These are phyloP conservation scores for Drosophila jambulina DNA, from an alignment of 1,140 invertebrate species.

Conservation along the genomic window DNA sequence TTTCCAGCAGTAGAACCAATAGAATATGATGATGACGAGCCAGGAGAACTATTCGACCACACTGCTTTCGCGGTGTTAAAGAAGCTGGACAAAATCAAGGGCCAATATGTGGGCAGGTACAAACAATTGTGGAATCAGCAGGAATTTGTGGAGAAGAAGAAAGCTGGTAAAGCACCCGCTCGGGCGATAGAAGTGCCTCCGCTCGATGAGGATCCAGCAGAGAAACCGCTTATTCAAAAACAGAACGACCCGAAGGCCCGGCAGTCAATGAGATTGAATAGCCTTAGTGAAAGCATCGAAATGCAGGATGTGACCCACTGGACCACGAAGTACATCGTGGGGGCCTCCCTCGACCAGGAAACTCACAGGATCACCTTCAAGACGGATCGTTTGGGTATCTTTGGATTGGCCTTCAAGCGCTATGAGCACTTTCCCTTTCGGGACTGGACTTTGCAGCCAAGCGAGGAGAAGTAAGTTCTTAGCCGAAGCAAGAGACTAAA, in stretches of 20 bases:
- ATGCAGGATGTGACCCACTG: conserved; percentile 47
- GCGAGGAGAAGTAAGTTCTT: conserved; percentile 62
- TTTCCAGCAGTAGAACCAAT: conserved; percentile 23
- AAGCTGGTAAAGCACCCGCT: not conserved
- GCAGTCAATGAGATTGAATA: too few relatives aligned
- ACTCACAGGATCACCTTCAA: conserved; percentile 46
- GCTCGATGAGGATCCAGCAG: not conserved
- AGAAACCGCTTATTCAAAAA: too few relatives aligned
- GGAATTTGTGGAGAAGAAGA: conserved; percentile 17
- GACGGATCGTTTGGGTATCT: conserved; percentile 69
- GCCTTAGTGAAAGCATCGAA: too few relatives aligned
- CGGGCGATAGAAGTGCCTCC: not conserved
- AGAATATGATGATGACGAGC: not conserved
- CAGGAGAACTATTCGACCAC: not conserved
- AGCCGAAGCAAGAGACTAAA: not conserved
- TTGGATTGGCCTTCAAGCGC: conserved; percentile 75
- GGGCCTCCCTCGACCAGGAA: conserved; percentile 21
- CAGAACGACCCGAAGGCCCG: too few relatives aligned
- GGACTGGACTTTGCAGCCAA: conserved; percentile 71
- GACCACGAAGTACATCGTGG: conserved; percentile 60
- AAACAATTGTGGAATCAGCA: conserved; percentile 14
- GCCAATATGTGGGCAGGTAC: not conserved
- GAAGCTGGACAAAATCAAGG: conserved; percentile 48
- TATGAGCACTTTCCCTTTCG: conserved; percentile 80
- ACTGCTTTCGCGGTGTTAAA: conserved; percentile 46